Evolutionary conservation across 2,888 invertebrate genomes (phyloP), one percentile per base, ranked within the genome.

Genomic region (Megamerina dolium): DNA sequence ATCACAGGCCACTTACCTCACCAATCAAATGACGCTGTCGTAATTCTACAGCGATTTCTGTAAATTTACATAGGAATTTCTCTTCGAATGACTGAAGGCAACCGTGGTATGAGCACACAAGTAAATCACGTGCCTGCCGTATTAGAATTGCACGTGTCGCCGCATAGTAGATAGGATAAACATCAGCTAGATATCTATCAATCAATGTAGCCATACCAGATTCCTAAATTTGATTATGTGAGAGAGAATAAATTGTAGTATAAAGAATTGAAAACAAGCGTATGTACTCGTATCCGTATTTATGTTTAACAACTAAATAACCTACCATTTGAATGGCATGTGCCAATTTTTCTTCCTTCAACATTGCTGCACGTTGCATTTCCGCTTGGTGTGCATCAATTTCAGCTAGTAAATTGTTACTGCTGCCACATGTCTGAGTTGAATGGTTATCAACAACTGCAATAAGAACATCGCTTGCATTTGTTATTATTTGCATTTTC

Each of bases 111-210:
- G 77, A 77, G 61, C 80, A 79, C 39, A 81, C 78, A 55, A 83
- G 75, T 48, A 83, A 72, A 68, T 82, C 81, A 58, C 82, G 75
- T 41, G 83, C 83, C 72, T 83, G 82, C 42, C 81, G 75, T 55
- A 81, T 75, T 63, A 84, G 73, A 59, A 79, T 75, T 59, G 76
- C 75, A 57, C 75, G 74, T 45, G 77, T 76, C 58, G 75, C 72
- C 50, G 75, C 73, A 52, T 55, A 61, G 62, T 78, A 81, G 60
- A 79, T 75, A 50, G 77, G 75, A 68, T 82, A 83, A 62, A 82
- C 75, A 53, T 74, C 73, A 38, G 79, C 78, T 57, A 83, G 76
- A 68, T 81, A 77, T 59, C 71, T 74, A 59, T 82, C 80, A 55
- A 82, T 78, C 57, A 83, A 56, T 38, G 53, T 55, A 36, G 58